Percentiles rank a stretch among this genome's conserved stretches.
These are phyloP conservation scores for Stigmatopora argus DNA, from an alignment of 2,113 vertebrate genomes.

Conservation along the genomic window DNA sequence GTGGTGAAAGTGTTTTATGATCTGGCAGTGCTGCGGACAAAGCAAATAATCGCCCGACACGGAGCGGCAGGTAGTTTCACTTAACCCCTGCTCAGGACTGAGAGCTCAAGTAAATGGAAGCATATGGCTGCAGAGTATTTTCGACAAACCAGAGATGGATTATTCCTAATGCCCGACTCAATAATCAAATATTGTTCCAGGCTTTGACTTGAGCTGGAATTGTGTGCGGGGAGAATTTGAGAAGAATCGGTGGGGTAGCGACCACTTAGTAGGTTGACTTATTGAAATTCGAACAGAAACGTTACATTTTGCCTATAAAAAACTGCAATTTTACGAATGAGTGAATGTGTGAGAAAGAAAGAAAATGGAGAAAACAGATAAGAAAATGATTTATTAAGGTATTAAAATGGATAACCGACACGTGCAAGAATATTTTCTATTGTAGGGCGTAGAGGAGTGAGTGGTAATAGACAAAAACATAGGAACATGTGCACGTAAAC, in stretches of 20 bases:
- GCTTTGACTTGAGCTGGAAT: conserved; percentile 19
- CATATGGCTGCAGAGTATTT: conserved; percentile 58
- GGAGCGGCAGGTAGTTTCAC: conserved; percentile 70
- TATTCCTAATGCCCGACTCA: conserved; percentile 25
- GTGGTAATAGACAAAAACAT: no score
- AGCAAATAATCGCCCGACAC: conserved; percentile 68
- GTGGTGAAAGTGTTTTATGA: conserved; percentile 67
- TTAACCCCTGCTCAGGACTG: conserved; percentile 62
- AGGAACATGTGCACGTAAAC: no score
- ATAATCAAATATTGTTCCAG: conserved; percentile 34
- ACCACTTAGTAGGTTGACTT: background rate
- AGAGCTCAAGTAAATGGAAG: conserved; percentile 63
- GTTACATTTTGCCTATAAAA: no score
- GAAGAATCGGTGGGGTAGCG: background rate
- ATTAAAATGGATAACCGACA: no score
- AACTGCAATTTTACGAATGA: background rate
- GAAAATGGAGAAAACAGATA: no score
- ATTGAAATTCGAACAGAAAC: no score
- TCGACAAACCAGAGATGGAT: conserved; percentile 36
- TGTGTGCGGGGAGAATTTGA: conserved; percentile 16
- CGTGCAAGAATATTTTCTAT: no score
- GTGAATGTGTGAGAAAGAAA: no score
- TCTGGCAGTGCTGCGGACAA: conserved; percentile 60
- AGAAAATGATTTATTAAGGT: no score
- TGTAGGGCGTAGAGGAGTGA: no score